Base-by-base conservation (phyloP, 2,113 vertebrate species). In the Triplophysa tibetana region DNA sequence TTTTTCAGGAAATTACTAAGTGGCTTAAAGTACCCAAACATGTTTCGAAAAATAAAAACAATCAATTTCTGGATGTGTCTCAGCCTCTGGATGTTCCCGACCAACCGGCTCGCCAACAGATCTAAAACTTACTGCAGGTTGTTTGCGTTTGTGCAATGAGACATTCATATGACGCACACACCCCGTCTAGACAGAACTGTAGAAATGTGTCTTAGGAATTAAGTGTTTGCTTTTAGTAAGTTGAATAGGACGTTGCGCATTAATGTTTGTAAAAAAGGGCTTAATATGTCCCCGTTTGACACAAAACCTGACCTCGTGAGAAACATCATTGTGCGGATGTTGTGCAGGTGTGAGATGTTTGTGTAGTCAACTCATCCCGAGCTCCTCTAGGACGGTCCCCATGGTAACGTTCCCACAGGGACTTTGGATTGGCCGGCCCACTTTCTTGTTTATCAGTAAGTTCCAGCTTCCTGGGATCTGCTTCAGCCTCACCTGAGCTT, bases 351-450 rank as follows among this genome's bases (percentile, higher is more conserved):
- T 52, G 43, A 75, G 73, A 67, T 80, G 77, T 82, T 83, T 82
- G 43, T 68, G 70, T 82, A 73, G 56, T 70, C 87, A 85, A 83
- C 29, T 88, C 94, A 82, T 82, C 85, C 75, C 81, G 17, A 2
- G 85, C 90, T 89, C 77, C 85, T 72, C 61, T 68, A 87, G 91
- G 85, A 84, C 65, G 73, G 81, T 91, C 85, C 16, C 93, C 89
- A 88, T 93, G 91, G 94, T 82, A 91, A 96, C 93, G 24, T 41
- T 56, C 91, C 85, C 88, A 26, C 80, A 84, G 90, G 84, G 70
- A 85, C 75, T 80, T 17, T 8, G 24, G 29, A 77, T 87, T 81
- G 85, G 83, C 83, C 56, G 48, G 80, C 21, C 86, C 85, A 73
- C 88, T 84, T 85, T 88, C 87, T 90, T 93, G 91, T 91, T 92